Percentiles rank a stretch among this genome's conserved stretches.
Conservation (phyloP, 2,888 invertebrate genomes). For the Mechanitis messenoides region DNA sequence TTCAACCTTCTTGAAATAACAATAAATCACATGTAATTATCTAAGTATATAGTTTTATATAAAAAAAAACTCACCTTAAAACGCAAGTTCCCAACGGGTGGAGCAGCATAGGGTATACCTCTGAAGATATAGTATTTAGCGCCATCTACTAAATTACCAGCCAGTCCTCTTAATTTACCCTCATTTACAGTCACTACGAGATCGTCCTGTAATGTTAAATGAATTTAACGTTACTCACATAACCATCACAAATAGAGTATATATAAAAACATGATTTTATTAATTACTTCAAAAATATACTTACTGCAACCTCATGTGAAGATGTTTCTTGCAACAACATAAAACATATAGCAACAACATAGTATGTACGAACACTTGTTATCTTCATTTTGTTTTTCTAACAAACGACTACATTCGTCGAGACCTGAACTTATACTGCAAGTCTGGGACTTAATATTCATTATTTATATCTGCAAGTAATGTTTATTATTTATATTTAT, state of each 20-base stretch:
- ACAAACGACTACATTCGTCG: not conserved
- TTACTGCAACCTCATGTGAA: not conserved
- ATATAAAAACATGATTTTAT: not conserved
- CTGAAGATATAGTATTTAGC: slow-evolving; percentile 46
- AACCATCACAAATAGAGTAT: too few species aligned
- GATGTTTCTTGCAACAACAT: not conserved
- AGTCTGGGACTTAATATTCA: not conserved
- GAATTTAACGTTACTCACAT: not conserved
- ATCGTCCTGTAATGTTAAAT: slow-evolving; percentile 74
- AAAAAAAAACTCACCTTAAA: slow-evolving; percentile 60
- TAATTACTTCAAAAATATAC: not conserved
- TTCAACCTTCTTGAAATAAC: too few species aligned
- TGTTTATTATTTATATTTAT: too few species aligned
- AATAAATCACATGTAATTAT: not conserved
- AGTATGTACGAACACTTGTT: not conserved
- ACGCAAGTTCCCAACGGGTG: slow-evolving; percentile 65
- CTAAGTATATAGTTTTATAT: slow-evolving; percentile 1
- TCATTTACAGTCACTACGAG: slow-evolving; percentile 44
- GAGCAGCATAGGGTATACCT: slow-evolving; percentile 71
- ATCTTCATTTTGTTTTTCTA: not conserved
- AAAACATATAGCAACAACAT: not conserved
- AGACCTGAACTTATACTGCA: not conserved
- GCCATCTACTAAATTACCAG: slow-evolving; percentile 42
- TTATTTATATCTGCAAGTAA: too few species aligned
- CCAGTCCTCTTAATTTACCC: slow-evolving; percentile 47